A percentile compares a stretch with the other conserved stretches of the same genome.
phyloP scores from a whole-genome alignment of 2,113 vertebrate species.

The Sorex fumeus region DNA sequence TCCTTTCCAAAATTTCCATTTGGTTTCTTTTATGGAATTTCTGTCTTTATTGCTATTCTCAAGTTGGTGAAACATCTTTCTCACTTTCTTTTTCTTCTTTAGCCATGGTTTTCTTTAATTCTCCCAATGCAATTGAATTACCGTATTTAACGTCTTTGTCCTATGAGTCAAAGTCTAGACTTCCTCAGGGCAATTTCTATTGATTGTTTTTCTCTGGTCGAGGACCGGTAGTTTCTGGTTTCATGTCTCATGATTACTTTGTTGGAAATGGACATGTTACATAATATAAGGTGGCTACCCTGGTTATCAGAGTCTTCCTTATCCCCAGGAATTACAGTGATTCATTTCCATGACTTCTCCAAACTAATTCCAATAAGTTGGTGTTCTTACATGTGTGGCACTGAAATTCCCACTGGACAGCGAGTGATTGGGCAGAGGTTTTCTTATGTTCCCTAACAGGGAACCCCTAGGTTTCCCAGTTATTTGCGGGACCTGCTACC shows the following conservation, averaged over 20 bases:
- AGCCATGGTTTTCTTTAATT: background rate
- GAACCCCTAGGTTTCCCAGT: background rate
- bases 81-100: slow-evolving; percentile 50
- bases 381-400: background rate
- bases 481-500: background rate
- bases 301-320: background rate
- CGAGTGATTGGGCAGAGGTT: background rate
- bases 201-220: background rate
- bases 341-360: background rate
- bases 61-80: background rate
- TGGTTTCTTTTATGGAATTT: background rate
- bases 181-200: background rate
- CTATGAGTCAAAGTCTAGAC: background rate
- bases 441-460: background rate
- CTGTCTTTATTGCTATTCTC: background rate
- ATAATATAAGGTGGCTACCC: background rate
- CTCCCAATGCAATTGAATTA: slow-evolving; percentile 5
- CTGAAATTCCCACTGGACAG: background rate
- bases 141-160: background rate
- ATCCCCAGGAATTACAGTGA: background rate
- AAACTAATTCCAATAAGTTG: background rate
- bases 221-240: background rate
- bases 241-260: background rate
- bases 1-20: background rate
- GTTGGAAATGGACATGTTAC: slow-evolving; percentile 12